Conservation (phyloP, 2,888 invertebrate genomes). For the Cephus sareptanus region DNA sequence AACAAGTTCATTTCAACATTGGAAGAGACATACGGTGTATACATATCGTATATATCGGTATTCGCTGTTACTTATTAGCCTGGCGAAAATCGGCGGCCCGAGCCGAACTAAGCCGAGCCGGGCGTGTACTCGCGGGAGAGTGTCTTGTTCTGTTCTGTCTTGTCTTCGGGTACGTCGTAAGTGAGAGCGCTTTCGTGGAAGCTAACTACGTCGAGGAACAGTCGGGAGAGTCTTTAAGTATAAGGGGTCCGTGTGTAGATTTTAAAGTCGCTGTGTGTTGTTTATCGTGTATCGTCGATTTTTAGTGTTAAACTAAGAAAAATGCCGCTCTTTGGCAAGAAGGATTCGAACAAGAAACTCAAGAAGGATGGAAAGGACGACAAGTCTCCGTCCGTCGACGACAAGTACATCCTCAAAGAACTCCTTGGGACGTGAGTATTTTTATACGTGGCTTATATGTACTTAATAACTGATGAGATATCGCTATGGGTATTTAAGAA, state of each 20-base stretch:
- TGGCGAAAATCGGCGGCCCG: neutral
- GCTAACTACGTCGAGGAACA: neutral
- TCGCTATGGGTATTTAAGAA: neutral
- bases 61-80: neutral
- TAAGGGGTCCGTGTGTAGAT: neutral
- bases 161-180: neutral
- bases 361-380: constrained; percentile 86
- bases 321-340: constrained; percentile 94
- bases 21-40: neutral
- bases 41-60: neutral
- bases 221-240: neutral
- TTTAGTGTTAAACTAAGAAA: constrained; percentile 46
- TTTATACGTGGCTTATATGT: neutral
- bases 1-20: neutral
- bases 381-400: constrained; percentile 85
- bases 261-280: neutral
- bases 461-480: neutral
- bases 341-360: constrained; percentile 85
- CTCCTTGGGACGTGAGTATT: constrained; percentile 85
- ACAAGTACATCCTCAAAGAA: constrained; percentile 91
- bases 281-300: neutral
- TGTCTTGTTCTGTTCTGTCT: neutral
- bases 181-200: neutral
- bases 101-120: neutral
- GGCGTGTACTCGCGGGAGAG: neutral